These are phyloP conservation scores for Nemotelus pantherinus DNA, from an alignment of 2,888 invertebrate species.

Conservation along the genomic window DNA sequence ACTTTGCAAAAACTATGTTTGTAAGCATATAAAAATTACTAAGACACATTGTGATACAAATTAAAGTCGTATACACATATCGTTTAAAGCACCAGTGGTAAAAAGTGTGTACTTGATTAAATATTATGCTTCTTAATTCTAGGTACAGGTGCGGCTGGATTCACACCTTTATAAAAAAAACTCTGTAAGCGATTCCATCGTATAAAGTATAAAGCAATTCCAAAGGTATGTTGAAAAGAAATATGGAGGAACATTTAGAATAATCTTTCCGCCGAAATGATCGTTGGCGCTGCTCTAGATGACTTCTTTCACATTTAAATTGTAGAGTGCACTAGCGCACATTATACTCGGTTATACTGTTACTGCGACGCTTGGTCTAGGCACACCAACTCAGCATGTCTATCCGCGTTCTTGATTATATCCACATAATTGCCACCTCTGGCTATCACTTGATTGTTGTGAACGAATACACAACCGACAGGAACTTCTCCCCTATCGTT, in stretches of 20 bases:
- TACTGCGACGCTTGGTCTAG: slow-evolving; percentile 88
- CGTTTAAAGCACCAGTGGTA: too few relatives aligned
- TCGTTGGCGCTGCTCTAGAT: slow-evolving; percentile 95
- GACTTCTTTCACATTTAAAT: slow-evolving; percentile 77
- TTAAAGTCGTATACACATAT: too few relatives aligned
- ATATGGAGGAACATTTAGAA: slow-evolving; percentile 77
- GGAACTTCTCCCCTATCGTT: slow-evolving; percentile 86
- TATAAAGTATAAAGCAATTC: slow-evolving; percentile 77
- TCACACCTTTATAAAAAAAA: slow-evolving; percentile 90
- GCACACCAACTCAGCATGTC: slow-evolving; percentile 96
- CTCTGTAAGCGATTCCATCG: slow-evolving; percentile 85
- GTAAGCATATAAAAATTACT: too few relatives aligned
- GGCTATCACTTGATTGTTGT: slow-evolving; percentile 76
- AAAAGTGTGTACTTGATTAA: neutral
- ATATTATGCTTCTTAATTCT: slow-evolving; percentile 70
- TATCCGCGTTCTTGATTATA: slow-evolving; percentile 90
- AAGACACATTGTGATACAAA: too few relatives aligned
- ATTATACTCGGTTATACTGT: slow-evolving; percentile 99
- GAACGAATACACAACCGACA: slow-evolving; percentile 93
- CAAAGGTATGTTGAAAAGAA: slow-evolving; percentile 68
- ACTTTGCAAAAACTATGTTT: too few relatives aligned
- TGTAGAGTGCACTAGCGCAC: slow-evolving; percentile 87
- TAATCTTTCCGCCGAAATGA: slow-evolving; percentile 95
- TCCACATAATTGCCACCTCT: slow-evolving; percentile 91
- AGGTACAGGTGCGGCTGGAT: slow-evolving; percentile 82